Conservation (phyloP, 2,113 vertebrate genomes). For the Potamarius usumacintae region DNA sequence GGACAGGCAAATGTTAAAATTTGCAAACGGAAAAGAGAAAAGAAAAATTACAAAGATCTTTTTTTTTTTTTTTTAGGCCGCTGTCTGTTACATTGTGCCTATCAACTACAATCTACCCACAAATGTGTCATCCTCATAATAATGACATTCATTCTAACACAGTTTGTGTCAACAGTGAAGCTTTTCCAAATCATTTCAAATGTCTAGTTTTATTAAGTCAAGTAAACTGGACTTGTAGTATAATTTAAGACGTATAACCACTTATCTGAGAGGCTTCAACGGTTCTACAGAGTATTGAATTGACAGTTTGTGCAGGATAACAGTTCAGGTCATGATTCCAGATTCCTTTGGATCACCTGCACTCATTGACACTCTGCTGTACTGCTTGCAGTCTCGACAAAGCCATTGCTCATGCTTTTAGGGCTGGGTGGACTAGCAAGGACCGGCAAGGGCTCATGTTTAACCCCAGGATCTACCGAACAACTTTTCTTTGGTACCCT, state of each 20-base stretch:
- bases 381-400: constrained; percentile 62
- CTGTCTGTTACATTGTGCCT: neutral
- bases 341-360: constrained; percentile 2
- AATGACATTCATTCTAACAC: neutral
- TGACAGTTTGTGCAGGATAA: neutral
- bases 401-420: constrained; percentile 72
- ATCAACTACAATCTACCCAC: constrained; percentile 14
- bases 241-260: constrained; percentile 7
- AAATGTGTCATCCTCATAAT: too few species aligned
- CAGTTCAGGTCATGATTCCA: constrained; percentile 18
- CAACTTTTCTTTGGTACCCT: constrained; percentile 67
- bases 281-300: neutral
- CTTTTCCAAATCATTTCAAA: neutral
- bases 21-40: constrained; percentile 34
- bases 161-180: neutral
- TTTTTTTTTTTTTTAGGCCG: constrained; percentile 7
- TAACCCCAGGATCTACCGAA: constrained; percentile 57
- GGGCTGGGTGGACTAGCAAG: constrained; percentile 63
- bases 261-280: neutral
- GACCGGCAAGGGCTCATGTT: constrained; percentile 39
- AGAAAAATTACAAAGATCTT: constrained; percentile 14
- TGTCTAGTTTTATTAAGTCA: neutral
- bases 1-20: constrained; percentile 34
- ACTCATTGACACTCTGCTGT: constrained; percentile 67
- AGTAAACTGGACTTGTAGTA: neutral